These are phyloP conservation scores for Hafferia zeledoni DNA, from an alignment of 2,797 vertebrate species.

Conservation along the genomic window DNA sequence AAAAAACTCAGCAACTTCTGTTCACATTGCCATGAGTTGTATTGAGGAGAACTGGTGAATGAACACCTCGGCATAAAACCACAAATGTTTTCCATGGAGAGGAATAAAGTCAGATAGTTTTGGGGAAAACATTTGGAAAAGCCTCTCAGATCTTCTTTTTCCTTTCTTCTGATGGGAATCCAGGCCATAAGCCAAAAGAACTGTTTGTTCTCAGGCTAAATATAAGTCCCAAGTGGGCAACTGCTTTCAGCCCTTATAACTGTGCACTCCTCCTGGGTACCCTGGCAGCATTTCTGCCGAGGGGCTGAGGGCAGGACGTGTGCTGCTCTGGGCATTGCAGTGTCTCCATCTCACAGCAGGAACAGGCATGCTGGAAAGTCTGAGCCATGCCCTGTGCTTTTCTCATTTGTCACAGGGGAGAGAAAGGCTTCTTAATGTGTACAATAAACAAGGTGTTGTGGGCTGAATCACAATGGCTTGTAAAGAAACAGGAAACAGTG, in stretches of 20 bases:
- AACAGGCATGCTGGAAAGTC: not conserved
- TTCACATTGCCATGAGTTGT: not conserved
- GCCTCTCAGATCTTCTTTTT: not conserved
- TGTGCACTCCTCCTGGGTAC: fast-evolving
- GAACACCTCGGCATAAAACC: not conserved
- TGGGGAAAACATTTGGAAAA: not conserved
- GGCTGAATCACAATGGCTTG: not conserved
- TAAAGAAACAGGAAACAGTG: not conserved
- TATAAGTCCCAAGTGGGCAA: not conserved
- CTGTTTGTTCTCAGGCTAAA: slow-evolving; percentile 29
- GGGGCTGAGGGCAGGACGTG: not conserved
- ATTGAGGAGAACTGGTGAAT: not conserved
- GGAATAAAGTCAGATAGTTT: not conserved
- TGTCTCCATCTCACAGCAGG: fast-evolving
- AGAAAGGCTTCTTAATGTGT: not conserved
- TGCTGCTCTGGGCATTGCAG: not conserved
- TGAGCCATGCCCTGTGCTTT: not conserved
- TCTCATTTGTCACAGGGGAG: not conserved
- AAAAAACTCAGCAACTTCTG: not conserved
- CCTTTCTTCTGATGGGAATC: not conserved
- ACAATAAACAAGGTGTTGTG: not conserved
- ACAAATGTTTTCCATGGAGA: not conserved
- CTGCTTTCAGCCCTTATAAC: not conserved
- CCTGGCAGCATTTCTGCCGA: fast-evolving
- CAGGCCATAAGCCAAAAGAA: not conserved